Conservation (phyloP, 2,797 vertebrate genomes). For the Anguilla anguilla region DNA sequence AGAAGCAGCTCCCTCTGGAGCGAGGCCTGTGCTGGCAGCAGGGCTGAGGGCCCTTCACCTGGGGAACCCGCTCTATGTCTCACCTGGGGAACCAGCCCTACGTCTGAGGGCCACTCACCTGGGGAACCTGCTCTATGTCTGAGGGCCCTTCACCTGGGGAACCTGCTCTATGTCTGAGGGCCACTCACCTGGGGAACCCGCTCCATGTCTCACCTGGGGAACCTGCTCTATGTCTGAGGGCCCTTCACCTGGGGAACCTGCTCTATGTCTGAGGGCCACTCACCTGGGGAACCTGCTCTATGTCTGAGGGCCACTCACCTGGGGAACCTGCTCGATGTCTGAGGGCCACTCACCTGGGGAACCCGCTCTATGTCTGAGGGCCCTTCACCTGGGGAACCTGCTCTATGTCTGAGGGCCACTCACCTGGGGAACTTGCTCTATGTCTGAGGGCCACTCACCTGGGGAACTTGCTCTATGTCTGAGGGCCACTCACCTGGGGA, state of each 20-base stretch:
- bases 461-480: background rate
- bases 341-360: conserved; percentile 82
- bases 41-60: conserved; percentile 74
- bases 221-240: conserved; percentile 92
- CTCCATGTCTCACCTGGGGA: conserved; percentile 87
- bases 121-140: conserved; percentile 96
- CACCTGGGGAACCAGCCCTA: too few relatives aligned
- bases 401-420: too few relatives aligned
- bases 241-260: conserved; percentile 91
- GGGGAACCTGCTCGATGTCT: too few relatives aligned
- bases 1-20: too few relatives aligned
- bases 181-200: too few relatives aligned
- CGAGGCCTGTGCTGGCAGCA: background rate
- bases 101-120: conserved; percentile 85
- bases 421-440: too few relatives aligned
- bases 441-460: too few relatives aligned
- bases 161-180: conserved; percentile 98
- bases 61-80: conserved; percentile 95
- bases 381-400: too few relatives aligned
- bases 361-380: conserved; percentile 98
- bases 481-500: conserved; percentile 82
- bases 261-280: conserved; percentile 97
- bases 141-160: conserved; percentile 82
- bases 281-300: conserved; percentile 98
- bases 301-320: too few relatives aligned